phyloP scores from a whole-genome alignment of 2,113 vertebrate species.

The Pitta sordida region DNA sequence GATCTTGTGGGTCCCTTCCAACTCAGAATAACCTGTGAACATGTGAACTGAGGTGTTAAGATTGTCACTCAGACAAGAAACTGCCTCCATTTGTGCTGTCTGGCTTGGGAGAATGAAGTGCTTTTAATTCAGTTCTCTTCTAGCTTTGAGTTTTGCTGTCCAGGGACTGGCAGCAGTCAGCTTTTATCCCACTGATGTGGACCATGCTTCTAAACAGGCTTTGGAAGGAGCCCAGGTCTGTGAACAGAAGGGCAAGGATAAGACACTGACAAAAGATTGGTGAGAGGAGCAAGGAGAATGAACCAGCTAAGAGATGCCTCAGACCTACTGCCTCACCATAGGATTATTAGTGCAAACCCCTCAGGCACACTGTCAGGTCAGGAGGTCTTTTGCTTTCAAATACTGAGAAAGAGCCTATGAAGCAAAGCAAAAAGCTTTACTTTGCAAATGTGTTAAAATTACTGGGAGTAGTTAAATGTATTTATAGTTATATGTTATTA shows the following conservation, averaged over 20 bases:
- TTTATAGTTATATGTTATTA: not conserved
- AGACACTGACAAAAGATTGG: not conserved
- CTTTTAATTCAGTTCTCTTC: not conserved
- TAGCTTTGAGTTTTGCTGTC: not conserved
- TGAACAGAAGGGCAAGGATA: not conserved
- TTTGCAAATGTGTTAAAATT: too few relatives aligned
- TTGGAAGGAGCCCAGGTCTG: not conserved
- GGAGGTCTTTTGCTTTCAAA: not conserved
- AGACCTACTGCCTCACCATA: not conserved
- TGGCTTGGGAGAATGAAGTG: not conserved
- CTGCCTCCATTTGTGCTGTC: accelerated
- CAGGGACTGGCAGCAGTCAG: not conserved
- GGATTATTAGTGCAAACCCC: not conserved
- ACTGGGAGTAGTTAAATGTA: not conserved
- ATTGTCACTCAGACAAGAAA: not conserved
- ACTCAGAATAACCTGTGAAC: too few relatives aligned
- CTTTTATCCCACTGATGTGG: not conserved
- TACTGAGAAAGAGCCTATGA: not conserved
- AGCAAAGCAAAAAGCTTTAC: not conserved
- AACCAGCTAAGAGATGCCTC: not conserved
- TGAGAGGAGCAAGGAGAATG: not conserved
- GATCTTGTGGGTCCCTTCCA: too few relatives aligned
- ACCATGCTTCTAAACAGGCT: not conserved
- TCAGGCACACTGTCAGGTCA: not conserved
- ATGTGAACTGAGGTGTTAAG: not conserved